phyloP scores from a whole-genome alignment of 2,888 invertebrate genomes.

The Mimas tiliae region DNA sequence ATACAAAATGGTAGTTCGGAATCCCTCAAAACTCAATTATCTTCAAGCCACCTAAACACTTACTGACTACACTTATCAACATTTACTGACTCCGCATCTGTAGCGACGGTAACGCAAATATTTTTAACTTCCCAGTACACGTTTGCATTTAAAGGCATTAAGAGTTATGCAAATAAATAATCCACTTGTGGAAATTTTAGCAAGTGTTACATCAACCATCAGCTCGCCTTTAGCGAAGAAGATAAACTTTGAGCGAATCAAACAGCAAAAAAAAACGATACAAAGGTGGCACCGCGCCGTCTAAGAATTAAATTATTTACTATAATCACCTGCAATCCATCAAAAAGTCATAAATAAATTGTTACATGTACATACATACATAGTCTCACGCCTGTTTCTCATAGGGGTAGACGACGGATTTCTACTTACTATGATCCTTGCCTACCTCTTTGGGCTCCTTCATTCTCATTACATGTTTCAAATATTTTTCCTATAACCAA shows the following conservation, averaged over 20 bases:
- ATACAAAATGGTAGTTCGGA: too few species aligned
- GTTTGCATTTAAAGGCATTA: conserved; percentile 48
- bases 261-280: conserved; percentile 14
- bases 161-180: conserved; percentile 53
- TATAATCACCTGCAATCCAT: background rate
- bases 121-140: conserved; percentile 49
- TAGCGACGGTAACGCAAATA: conserved; percentile 41
- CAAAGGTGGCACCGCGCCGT: background rate
- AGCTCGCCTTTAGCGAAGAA: background rate
- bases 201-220: conserved; percentile 40
- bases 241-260: background rate
- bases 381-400: too few species aligned
- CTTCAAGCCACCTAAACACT: too few species aligned
- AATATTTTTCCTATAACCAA: too few species aligned
- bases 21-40: too few species aligned
- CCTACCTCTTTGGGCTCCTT: too few species aligned
- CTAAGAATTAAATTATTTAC: background rate
- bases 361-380: too few species aligned
- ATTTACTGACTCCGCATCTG: background rate
- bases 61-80: too few species aligned
- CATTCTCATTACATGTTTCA: too few species aligned
- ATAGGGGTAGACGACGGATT: too few species aligned
- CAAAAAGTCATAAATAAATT: background rate
- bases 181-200: conserved; percentile 42
- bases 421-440: too few species aligned